Conservation (phyloP, 2,797 vertebrate species). For the Sebastes kiyomatsui region DNA sequence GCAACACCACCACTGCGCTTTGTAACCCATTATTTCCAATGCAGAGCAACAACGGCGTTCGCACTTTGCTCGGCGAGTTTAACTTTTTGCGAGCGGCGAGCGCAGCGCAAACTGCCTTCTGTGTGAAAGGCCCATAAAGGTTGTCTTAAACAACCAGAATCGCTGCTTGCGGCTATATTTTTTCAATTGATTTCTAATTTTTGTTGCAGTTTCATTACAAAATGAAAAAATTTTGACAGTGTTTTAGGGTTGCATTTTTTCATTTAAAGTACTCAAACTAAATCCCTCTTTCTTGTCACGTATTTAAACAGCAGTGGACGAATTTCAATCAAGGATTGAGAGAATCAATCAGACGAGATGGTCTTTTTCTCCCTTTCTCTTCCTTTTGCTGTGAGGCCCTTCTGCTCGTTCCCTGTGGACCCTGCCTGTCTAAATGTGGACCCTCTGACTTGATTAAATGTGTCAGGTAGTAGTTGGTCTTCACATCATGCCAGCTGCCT, state of each 20-base stretch:
- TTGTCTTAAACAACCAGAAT: no score
- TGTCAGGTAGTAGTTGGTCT: conserved; percentile 74
- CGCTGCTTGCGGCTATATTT: neutral
- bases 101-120: no score
- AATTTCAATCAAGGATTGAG: conserved; percentile 52
- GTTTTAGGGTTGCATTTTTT: conserved; percentile 7
- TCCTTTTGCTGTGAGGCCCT: conserved; percentile 64
- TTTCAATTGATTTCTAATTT: neutral
- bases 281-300: conserved; percentile 23
- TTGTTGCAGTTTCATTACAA: neutral
- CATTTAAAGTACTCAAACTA: conserved; percentile 32
- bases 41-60: no score
- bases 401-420: conserved; percentile 58
- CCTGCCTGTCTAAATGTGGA: conserved; percentile 71
- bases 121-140: no score
- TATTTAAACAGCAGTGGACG: conserved; percentile 41
- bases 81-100: no score
- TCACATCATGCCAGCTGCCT: conserved; percentile 68
- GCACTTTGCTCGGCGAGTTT: no score
- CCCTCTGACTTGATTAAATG: conserved; percentile 78
- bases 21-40: no score
- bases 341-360: conserved; percentile 53
- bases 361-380: conserved; percentile 57
- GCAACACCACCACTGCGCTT: no score
- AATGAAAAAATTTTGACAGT: neutral